These are phyloP conservation scores for Lophotis ruficrista DNA, from an alignment of 2,113 vertebrate genomes.

Conservation along the genomic window DNA sequence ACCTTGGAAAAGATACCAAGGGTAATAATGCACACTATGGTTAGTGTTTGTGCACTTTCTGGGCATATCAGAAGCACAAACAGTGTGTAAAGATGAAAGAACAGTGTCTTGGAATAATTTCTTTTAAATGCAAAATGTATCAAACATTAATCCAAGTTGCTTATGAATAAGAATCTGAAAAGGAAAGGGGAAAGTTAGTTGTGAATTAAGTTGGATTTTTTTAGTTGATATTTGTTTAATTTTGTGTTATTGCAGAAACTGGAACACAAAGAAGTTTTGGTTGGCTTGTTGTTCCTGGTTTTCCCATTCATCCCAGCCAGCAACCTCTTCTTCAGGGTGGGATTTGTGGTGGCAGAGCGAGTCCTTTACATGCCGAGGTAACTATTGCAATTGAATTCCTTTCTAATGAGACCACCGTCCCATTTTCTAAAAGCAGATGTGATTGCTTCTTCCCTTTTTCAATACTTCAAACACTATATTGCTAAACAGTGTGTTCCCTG, in stretches of 20 bases:
- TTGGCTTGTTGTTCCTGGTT: constrained; percentile 91
- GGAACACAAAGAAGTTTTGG: constrained; percentile 87
- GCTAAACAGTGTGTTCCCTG: constrained; percentile 3
- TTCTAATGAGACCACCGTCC: constrained; percentile 30
- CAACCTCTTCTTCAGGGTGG: constrained; percentile 98
- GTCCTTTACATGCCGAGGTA: constrained; percentile 99
- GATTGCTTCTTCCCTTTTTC: not conserved
- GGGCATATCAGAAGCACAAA: not conserved
- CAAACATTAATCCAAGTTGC: not conserved
- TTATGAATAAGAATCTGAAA: not conserved
- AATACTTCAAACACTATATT: not conserved
- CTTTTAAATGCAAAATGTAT: not conserved
- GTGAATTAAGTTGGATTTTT: constrained; percentile 16
- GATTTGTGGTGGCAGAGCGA: constrained; percentile 96
- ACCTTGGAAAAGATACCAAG: not conserved
- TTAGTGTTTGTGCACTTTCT: not conserved
- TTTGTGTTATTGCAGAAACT: constrained; percentile 82
- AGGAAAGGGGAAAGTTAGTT: not conserved
- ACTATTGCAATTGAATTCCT: constrained; percentile 49
- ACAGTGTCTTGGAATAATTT: not conserved
- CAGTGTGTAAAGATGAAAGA: not conserved
- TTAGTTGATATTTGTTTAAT: constrained; percentile 65
- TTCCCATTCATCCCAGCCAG: constrained; percentile 97
- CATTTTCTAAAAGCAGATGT: constrained; percentile 17
- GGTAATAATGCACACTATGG: not conserved